phyloP scores from a whole-genome alignment of 2,888 invertebrate genomes.

The Ennomos fuscantarius region DNA sequence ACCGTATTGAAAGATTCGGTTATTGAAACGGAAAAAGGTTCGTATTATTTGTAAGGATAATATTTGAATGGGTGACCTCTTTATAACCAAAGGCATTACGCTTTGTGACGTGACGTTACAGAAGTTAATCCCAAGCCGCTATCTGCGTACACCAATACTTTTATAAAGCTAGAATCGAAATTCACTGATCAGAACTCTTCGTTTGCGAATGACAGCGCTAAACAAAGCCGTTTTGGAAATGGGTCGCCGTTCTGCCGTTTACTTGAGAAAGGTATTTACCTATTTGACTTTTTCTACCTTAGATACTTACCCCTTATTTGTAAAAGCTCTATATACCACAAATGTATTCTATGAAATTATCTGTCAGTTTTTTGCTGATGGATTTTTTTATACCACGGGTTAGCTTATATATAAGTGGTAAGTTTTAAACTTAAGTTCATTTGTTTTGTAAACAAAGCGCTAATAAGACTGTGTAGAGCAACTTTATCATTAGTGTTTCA shows the following conservation, averaged over 20 bases:
- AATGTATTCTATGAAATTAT: too few species aligned
- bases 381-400: too few species aligned
- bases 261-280: conserved; percentile 7
- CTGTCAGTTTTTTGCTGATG: too few species aligned
- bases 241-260: conserved; percentile 21
- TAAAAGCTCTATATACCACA: too few species aligned
- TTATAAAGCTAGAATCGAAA: conserved; percentile 14
- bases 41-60: conserved; percentile 27
- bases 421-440: too few species aligned
- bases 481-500: too few species aligned
- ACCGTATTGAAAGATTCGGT: conserved; percentile 29
- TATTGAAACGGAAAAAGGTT: conserved; percentile 39
- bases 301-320: too few species aligned
- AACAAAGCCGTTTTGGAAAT: conserved; percentile 4
- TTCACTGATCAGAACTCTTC: conserved; percentile 20
- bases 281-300: not conserved
- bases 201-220: conserved; percentile 8
- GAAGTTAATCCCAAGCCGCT: conserved; percentile 16
- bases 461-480: too few species aligned
- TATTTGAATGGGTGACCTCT: conserved; percentile 19
- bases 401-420: too few species aligned
- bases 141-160: conserved; percentile 25
- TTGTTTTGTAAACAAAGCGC: too few species aligned
- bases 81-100: conserved; percentile 3
- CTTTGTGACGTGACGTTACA: conserved; percentile 18